A percentile compares a stretch with the other conserved stretches of the same genome.
Conservation (phyloP, 2,888 invertebrate genomes). For the Bhutanitis thaidina region DNA sequence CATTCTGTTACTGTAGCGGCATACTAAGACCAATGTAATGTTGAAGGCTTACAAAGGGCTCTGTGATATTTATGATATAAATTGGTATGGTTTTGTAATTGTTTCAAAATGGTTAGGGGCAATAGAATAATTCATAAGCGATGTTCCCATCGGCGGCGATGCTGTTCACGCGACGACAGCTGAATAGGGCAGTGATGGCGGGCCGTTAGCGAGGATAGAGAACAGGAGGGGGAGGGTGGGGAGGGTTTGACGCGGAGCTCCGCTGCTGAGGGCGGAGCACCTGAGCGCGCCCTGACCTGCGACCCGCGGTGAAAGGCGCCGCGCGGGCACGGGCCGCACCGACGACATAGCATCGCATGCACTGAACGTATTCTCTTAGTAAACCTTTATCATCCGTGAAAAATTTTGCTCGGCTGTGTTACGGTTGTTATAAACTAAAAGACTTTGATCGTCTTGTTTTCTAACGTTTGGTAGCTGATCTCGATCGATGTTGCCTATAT, state of each 20-base stretch:
- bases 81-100: conserved; percentile 74
- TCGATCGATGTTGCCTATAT: too few species aligned
- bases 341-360: conserved; percentile 63
- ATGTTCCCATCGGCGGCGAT: conserved; percentile 63
- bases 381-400: conserved; percentile 1
- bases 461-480: not conserved
- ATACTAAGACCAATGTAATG: conserved; percentile 29
- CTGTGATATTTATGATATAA: conserved; percentile 65
- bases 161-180: conserved; percentile 67
- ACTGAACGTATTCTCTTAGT: conserved; percentile 50
- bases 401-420: not conserved
- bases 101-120: conserved; percentile 63
- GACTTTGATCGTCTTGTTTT: not conserved
- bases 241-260: conserved; percentile 34
- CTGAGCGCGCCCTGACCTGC: conserved; percentile 79
- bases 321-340: conserved; percentile 41
- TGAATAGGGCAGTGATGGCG: conserved; percentile 74
- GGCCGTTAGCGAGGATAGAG: conserved; percentile 48
- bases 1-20: conserved; percentile 28
- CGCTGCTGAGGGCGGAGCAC: conserved; percentile 69
- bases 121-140: conserved; percentile 72
- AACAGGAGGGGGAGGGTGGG: conserved; percentile 37
- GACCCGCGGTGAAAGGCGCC: conserved; percentile 78
- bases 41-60: conserved; percentile 59
- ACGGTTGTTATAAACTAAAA: not conserved